Conservation (phyloP, 2,797 vertebrate species). For the Amniataba percoides region DNA sequence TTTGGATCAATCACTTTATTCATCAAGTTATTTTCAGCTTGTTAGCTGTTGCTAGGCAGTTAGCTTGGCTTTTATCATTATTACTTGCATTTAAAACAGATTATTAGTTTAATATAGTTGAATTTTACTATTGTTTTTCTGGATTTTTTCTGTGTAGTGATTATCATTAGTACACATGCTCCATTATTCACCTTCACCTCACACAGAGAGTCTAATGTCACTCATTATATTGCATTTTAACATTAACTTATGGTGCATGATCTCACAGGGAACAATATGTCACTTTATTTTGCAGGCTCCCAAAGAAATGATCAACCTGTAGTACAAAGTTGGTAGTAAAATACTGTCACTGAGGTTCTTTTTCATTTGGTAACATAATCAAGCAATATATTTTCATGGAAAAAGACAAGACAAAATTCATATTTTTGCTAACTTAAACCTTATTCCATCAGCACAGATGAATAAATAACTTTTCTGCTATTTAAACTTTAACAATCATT, state of each 20-base stretch:
- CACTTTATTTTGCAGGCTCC: too few species aligned
- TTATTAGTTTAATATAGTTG: not conserved
- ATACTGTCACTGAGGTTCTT: too few species aligned
- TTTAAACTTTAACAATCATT: not conserved
- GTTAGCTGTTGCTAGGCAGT: not conserved
- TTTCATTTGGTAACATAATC: too few species aligned
- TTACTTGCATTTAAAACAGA: not conserved
- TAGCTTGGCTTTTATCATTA: not conserved
- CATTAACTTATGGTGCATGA: not conserved
- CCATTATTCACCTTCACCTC: conserved; percentile 4
- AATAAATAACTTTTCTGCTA: not conserved
- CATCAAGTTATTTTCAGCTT: not conserved
- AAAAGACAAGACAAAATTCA: not conserved
- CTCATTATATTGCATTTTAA: conserved; percentile 2
- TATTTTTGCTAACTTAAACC: too few species aligned
- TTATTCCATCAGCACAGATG: not conserved
- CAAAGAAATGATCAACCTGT: not conserved
- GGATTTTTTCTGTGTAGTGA: not conserved
- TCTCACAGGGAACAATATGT: not conserved
- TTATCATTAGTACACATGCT: not conserved
- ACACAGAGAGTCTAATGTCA: conserved; percentile 1
- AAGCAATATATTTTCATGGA: not conserved
- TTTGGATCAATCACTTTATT: not conserved
- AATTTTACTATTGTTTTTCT: not conserved
- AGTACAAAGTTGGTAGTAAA: too few species aligned